Evolutionary conservation across 2,888 invertebrate species (phyloP).

Genomic region (Orthosia cruda): DNA sequence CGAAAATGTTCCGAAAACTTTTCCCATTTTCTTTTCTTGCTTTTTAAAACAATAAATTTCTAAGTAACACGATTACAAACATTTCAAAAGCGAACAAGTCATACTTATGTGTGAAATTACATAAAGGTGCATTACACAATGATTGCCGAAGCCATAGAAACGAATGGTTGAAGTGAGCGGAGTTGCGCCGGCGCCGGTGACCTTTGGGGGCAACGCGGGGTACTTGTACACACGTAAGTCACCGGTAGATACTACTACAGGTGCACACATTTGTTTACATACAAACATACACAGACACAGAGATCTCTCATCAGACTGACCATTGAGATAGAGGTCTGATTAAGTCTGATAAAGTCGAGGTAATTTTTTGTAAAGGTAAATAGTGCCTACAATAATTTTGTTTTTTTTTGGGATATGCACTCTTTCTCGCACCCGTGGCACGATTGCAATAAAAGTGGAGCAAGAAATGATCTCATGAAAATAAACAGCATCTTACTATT

Average conservation of each 20-base stretch:
- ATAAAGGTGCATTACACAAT: constrained; percentile 64
- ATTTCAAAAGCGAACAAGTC: constrained; percentile 18
- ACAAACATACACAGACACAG: constrained; percentile 25
- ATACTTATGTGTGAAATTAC: constrained; percentile 39
- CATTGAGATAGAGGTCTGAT: background rate
- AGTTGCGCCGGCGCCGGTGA: constrained; percentile 49
- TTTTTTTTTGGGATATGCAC: background rate
- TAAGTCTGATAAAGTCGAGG: background rate
- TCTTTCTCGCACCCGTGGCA: background rate
- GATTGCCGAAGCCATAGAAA: constrained; percentile 39
- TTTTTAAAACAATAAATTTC: background rate
- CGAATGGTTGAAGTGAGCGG: constrained; percentile 60
- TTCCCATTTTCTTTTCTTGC: background rate
- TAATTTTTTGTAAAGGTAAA: background rate
- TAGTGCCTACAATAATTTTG: background rate
- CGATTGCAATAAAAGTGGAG: background rate
- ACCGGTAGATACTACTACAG: constrained; percentile 8
- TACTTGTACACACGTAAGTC: constrained; percentile 30
- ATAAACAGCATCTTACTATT: background rate
- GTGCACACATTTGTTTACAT: constrained; percentile 44
- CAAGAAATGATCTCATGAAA: background rate
- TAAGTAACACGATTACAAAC: constrained; percentile 10
- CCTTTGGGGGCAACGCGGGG: constrained; percentile 54
- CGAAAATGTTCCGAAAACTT: background rate
- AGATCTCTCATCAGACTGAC: constrained; percentile 1